Evolutionary conservation across 1,140 invertebrate genomes (phyloP).

Genomic region (Hycleus phaleratus): DNA sequence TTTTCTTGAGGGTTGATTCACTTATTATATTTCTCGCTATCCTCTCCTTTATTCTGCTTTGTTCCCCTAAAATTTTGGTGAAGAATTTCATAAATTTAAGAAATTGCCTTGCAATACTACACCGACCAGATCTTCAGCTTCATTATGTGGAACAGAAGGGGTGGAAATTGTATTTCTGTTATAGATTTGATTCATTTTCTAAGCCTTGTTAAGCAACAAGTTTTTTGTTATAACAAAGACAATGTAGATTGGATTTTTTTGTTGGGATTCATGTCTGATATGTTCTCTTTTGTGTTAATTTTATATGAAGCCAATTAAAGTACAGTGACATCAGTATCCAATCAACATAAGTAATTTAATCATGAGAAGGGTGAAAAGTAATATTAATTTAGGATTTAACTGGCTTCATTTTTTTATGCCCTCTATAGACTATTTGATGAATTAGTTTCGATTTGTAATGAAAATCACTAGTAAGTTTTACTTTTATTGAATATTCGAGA

Average conservation of each 20-base stretch:
- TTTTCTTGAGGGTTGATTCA: conserved; percentile 8
- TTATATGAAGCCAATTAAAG: conserved; percentile 8
- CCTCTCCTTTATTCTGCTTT: neutral
- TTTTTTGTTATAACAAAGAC: too few species aligned
- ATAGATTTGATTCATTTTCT: too few species aligned
- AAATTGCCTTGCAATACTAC: conserved; percentile 10
- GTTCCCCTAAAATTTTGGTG: neutral
- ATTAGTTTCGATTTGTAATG: too few species aligned
- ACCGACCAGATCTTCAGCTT: neutral
- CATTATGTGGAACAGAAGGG: too few species aligned
- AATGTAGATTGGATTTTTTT: too few species aligned
- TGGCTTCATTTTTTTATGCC: conserved; percentile 3
- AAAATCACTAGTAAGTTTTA: too few species aligned
- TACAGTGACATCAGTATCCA: conserved; percentile 8
- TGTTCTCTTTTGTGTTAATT: neutral
- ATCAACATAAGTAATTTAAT: conserved; percentile 13
- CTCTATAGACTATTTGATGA: too few species aligned
- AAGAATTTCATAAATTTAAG: conserved; percentile 14
- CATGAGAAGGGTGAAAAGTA: conserved; percentile 11
- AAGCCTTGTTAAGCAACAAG: too few species aligned
- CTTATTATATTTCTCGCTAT: too few species aligned
- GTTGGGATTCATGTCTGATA: too few species aligned
- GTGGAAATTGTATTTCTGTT: too few species aligned
- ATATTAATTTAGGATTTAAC: conserved; percentile 6
- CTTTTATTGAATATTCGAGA: too few species aligned